Evolutionary conservation across 2,888 invertebrate species (phyloP).

Genomic region (Gymnosoma rotundatum): DNA sequence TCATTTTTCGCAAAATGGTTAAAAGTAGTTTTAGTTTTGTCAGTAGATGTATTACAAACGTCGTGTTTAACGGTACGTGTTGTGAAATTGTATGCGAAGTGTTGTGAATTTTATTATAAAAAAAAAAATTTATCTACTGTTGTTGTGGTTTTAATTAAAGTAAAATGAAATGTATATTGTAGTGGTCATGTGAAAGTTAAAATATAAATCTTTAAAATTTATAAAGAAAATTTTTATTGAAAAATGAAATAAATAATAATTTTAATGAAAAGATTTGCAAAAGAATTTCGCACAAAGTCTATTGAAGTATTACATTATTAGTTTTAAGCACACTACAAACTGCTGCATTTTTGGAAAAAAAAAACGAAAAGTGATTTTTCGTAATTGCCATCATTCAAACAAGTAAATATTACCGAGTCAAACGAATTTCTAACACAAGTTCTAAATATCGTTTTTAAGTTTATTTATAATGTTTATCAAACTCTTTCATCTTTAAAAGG

Average conservation of each 20-base stretch:
- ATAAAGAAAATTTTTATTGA: background rate
- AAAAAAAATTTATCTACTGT: constrained; percentile 11
- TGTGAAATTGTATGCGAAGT: constrained; percentile 66
- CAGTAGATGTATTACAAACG: constrained; percentile 80
- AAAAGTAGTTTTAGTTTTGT: constrained; percentile 72
- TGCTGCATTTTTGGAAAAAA: background rate
- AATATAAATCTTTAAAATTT: background rate
- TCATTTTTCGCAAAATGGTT: constrained; percentile 55
- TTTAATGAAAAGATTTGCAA: background rate
- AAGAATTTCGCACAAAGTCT: background rate
- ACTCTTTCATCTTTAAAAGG: constrained; percentile 24
- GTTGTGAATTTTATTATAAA: constrained; percentile 30
- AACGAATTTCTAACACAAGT: background rate
- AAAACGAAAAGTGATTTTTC: constrained; percentile 21
- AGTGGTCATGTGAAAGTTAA: background rate
- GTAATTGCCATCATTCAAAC: background rate
- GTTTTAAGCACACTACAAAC: background rate
- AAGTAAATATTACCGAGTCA: constrained; percentile 49
- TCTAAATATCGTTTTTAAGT: background rate
- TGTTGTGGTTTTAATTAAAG: background rate
- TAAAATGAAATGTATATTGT: background rate
- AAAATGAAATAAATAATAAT: background rate
- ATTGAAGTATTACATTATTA: background rate
- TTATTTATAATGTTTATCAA: constrained; percentile 11
- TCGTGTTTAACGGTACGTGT: constrained; percentile 81